A percentile compares a stretch with the other conserved stretches of the same genome.
phyloP scores from a whole-genome alignment of 1,140 invertebrate genomes.

The Drosophila guanche region DNA sequence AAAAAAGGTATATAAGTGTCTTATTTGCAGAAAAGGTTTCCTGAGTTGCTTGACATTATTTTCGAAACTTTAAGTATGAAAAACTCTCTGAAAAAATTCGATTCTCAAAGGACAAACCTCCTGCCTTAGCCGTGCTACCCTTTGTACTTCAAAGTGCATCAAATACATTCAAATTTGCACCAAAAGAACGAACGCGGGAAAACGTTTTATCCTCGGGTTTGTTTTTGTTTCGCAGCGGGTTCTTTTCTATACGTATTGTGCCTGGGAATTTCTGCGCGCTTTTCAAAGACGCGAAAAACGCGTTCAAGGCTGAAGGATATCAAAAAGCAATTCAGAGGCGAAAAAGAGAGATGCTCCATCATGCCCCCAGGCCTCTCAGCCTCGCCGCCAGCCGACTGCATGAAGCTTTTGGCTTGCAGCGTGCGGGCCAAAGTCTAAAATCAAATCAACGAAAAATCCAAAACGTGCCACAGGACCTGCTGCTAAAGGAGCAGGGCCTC shows the following conservation, averaged over 20 bases:
- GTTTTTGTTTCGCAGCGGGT: not conserved
- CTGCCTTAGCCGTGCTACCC: not conserved
- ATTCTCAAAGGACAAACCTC: not conserved
- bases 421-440: constrained; percentile 67
- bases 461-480: constrained; percentile 67
- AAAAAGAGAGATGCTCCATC: constrained; percentile 25
- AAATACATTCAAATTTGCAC: constrained; percentile 51
- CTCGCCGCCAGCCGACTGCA: constrained; percentile 28
- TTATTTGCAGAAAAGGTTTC: too few relatives aligned
- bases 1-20: too few relatives aligned
- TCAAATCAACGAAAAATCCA: constrained; percentile 80
- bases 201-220: constrained; percentile 18
- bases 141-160: too few relatives aligned
- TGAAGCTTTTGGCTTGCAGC: constrained; percentile 62
- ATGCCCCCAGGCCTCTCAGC: not conserved
- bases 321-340: constrained; percentile 76
- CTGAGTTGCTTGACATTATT: too few relatives aligned
- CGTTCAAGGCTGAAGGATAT: constrained; percentile 53
- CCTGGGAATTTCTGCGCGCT: constrained; percentile 29
- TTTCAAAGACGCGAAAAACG: constrained; percentile 52
- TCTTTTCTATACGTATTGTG: constrained; percentile 1
- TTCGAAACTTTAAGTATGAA: not conserved
- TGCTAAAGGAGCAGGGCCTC: not conserved
- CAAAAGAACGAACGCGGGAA: constrained; percentile 29
- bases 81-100: not conserved